phyloP scores from a whole-genome alignment of 2,797 vertebrate species.

The Malacoraja senta region DNA sequence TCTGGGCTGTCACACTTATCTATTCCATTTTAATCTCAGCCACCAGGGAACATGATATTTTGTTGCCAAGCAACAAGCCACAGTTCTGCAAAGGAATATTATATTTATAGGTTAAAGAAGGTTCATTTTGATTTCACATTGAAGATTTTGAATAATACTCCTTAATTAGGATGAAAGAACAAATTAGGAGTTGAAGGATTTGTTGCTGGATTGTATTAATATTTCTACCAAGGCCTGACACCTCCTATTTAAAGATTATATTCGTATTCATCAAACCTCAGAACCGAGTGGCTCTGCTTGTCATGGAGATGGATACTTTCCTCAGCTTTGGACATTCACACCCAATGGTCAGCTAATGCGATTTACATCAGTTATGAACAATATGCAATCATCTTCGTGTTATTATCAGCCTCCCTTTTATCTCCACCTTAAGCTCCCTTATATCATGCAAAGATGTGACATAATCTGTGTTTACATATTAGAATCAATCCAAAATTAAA shows the following conservation, averaged over 20 bases:
- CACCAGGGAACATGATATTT: slow-evolving; percentile 34
- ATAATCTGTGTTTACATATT: background rate
- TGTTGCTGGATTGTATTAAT: slow-evolving; percentile 21
- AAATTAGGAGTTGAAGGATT: slow-evolving; percentile 5
- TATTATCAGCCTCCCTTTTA: background rate
- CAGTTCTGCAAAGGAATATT: slow-evolving; percentile 16
- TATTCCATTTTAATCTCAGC: slow-evolving; percentile 35
- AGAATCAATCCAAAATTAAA: background rate
- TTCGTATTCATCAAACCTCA: background rate
- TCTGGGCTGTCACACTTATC: slow-evolving; percentile 19
- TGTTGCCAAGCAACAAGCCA: slow-evolving; percentile 29
- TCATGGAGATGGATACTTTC: background rate
- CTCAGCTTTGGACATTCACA: background rate
- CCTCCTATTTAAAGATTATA: background rate
- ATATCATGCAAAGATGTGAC: background rate
- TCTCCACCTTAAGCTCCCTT: background rate
- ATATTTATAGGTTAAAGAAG: slow-evolving; percentile 25
- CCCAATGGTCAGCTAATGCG: background rate
- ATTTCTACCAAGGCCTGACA: background rate
- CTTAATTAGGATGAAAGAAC: slow-evolving; percentile 27
- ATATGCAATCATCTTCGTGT: background rate
- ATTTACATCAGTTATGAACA: background rate
- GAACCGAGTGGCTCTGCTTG: background rate
- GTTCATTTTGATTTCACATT: slow-evolving; percentile 30
- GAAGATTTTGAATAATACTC: slow-evolving; percentile 9